Conservation (phyloP, 2,888 invertebrate species). For the Branchipolynoe longqiensis region DNA sequence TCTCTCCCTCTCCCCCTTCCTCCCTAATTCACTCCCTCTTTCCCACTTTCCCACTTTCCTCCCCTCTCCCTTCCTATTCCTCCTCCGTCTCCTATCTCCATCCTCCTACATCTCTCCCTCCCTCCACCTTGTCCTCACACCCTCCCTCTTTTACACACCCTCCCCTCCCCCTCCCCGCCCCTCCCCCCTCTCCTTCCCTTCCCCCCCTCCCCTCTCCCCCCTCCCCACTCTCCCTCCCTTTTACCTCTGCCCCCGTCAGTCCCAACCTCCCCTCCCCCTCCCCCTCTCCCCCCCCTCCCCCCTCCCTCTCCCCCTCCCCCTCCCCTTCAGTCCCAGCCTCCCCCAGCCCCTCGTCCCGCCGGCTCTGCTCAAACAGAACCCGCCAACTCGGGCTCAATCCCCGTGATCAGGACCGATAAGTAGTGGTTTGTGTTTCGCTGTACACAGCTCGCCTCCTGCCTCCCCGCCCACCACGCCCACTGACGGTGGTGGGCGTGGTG, state of each 20-base stretch:
- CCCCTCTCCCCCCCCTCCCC: background rate
- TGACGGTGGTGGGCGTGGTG: no score
- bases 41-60: no score
- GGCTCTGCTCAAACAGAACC: background rate
- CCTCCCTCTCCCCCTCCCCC: background rate
- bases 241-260: background rate
- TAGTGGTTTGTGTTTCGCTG: slow-evolving; percentile 14
- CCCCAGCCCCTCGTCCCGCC: background rate
- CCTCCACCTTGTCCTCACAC: no score
- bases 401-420: background rate
- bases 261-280: background rate
- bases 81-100: no score
- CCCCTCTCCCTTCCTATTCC: no score
- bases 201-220: background rate
- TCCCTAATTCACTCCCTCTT: no score
- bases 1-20: no score
- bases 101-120: no score
- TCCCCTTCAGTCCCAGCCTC: background rate
- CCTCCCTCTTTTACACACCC: no score
- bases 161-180: background rate
- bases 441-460: slow-evolving; percentile 6
- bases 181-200: background rate
- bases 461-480: background rate
- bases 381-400: background rate
- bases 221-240: background rate